Base-by-base conservation (phyloP, 2,797 vertebrate genomes). In the Acridotheres tristis region DNA sequence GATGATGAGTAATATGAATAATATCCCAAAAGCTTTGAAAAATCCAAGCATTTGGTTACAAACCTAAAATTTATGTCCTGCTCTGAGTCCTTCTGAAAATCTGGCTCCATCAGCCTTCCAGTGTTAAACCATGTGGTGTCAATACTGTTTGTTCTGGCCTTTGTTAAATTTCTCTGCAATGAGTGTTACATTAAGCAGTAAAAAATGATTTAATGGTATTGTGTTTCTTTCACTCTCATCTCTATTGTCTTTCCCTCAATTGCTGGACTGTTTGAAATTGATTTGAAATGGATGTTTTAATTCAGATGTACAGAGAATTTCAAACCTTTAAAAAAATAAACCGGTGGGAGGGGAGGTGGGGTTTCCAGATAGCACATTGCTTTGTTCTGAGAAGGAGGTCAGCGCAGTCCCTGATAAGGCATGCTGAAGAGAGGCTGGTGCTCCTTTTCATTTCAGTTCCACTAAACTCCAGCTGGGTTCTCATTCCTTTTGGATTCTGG, bases 121-220 rank as follows among this genome's bases (percentile, higher is more conserved):
- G 29, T 63, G 55, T 53, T 88, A 83, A 83, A 59, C 54, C 3
- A 4, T 32, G 38, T 68, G 55, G 34, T 93, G 59, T 63, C 85
- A 69, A 27, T 40, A 5, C 23, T 55, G 45, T 88, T 91, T 61
- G 38, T 65, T 92, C n/a, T 32, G 57, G 48, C 83, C 43, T 69
- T 88, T 67, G 71, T 86, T 84, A 53, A 81, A 84, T 87, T 65
- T 71, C 76, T 94, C 69, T 59, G 38, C 74, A 71, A 67, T 63
- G 45, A 90, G 42, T 57, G 76, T 75, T 84, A 63, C 45, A 63
- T 86, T 84, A 94, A 81, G 83, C 91, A 90, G 47, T 50, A 77
- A 86, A 93, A 94, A 94, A 88, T 86, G 48, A 94, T 94, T 95
- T 96, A 88, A 63, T 94, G 67, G 59, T 82, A 15, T 62, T 93